Percentiles rank a stretch among this genome's conserved stretches.
Evolutionary conservation across 2,797 vertebrate species (phyloP).

Genomic region (Tamandua tetradactyla): DNA sequence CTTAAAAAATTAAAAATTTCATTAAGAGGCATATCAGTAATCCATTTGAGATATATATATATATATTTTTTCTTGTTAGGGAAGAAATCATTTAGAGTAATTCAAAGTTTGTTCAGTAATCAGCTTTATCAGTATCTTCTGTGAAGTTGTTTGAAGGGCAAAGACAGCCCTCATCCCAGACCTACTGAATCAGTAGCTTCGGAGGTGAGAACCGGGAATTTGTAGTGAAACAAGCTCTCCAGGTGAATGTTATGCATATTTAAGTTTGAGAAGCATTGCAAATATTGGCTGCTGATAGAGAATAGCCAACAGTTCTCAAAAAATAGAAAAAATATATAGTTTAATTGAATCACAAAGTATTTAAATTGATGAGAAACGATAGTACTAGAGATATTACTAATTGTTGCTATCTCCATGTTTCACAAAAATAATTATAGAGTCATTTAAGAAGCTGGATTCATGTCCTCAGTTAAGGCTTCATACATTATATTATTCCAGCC

Average conservation of each 20-base stretch:
- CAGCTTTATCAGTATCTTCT: too few species aligned
- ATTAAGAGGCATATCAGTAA: neutral
- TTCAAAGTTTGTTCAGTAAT: neutral
- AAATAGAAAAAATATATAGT: neutral
- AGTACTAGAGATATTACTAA: neutral
- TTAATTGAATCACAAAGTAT: neutral
- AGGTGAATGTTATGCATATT: neutral
- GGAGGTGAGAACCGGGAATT: neutral
- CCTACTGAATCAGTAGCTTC: neutral
- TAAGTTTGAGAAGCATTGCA: neutral
- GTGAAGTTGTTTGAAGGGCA: neutral
- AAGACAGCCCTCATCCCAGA: accelerated
- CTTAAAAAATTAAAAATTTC: neutral
- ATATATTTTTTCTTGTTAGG: neutral
- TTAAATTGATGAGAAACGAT: neutral
- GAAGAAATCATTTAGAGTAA: neutral
- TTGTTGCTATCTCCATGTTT: neutral
- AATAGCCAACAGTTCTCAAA: neutral
- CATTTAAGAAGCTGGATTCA: neutral
- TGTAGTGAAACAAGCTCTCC: neutral
- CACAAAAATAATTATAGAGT: neutral
- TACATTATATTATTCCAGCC: neutral
- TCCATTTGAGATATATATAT: neutral
- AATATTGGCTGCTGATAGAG: neutral
- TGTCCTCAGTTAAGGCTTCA: neutral